Evolutionary conservation across 2,888 invertebrate species (phyloP).

Genomic region (Kryphioiulus occultus): DNA sequence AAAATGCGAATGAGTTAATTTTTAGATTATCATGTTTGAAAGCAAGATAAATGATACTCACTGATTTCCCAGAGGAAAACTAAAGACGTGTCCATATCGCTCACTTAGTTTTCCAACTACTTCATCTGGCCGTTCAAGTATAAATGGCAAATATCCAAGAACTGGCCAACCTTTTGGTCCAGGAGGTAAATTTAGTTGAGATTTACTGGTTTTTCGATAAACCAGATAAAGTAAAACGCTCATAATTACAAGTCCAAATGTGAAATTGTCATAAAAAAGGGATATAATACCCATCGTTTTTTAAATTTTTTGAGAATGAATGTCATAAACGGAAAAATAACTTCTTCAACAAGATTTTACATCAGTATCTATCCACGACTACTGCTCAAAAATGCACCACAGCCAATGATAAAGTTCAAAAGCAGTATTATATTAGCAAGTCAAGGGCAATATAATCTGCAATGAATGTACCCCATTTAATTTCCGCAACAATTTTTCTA

Average conservation of each 20-base stretch:
- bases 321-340: no score
- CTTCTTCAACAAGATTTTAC: neutral
- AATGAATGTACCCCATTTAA: neutral
- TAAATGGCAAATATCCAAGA: neutral
- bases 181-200: neutral
- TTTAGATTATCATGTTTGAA: neutral
- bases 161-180: neutral
- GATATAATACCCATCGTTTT: neutral
- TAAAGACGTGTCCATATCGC: neutral
- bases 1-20: neutral
- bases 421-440: no score
- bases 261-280: neutral
- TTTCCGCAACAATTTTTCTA: neutral
- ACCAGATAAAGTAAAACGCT: neutral
- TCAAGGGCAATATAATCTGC: neutral
- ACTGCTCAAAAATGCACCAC: no score
- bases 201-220: neutral
- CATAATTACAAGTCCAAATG: neutral
- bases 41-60: neutral
- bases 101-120: neutral
- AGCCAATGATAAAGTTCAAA: no score
- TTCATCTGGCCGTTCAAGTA: conserved; percentile 23
- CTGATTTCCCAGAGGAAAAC: conserved; percentile 33
- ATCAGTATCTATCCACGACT: no score
- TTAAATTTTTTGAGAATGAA: neutral